These are phyloP conservation scores for Alethe diademata DNA, from an alignment of 2,113 vertebrate species.

Conservation along the genomic window DNA sequence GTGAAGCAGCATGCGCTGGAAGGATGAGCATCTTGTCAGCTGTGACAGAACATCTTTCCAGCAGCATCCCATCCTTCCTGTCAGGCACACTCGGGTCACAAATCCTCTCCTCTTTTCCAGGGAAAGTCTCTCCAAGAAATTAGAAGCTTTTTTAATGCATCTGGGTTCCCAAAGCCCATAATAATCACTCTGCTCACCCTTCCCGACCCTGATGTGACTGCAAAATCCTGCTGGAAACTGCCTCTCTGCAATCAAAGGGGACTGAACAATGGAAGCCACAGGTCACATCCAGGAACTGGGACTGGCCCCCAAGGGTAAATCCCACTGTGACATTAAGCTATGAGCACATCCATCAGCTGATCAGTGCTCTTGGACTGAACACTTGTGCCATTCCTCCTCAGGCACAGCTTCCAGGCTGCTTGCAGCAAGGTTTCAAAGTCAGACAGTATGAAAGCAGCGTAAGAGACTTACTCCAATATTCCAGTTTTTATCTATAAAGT, in stretches of 20 bases:
- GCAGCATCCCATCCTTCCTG: constrained; percentile 12
- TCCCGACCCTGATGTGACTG: background rate
- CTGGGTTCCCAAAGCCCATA: background rate
- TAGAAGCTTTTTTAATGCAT: constrained; percentile 15
- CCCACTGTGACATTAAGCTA: background rate
- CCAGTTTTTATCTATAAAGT: background rate
- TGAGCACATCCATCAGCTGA: background rate
- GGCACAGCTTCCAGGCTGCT: background rate
- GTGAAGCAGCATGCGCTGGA: background rate
- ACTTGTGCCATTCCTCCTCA: background rate
- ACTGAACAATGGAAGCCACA: background rate
- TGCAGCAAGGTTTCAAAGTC: background rate
- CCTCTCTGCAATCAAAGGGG: background rate
- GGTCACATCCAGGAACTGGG: background rate
- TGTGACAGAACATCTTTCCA: background rate
- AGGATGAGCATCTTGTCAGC: background rate
- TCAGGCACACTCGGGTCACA: background rate
- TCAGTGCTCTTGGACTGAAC: background rate
- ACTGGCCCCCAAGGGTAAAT: background rate
- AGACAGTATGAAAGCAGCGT: background rate
- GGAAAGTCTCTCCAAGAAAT: constrained; percentile 14
- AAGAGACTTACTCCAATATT: background rate
- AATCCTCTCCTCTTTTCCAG: background rate
- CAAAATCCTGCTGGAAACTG: background rate
- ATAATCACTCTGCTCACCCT: background rate